These are phyloP conservation scores for Rissa tridactyla DNA, from an alignment of 2,113 vertebrate species.

Conservation along the genomic window DNA sequence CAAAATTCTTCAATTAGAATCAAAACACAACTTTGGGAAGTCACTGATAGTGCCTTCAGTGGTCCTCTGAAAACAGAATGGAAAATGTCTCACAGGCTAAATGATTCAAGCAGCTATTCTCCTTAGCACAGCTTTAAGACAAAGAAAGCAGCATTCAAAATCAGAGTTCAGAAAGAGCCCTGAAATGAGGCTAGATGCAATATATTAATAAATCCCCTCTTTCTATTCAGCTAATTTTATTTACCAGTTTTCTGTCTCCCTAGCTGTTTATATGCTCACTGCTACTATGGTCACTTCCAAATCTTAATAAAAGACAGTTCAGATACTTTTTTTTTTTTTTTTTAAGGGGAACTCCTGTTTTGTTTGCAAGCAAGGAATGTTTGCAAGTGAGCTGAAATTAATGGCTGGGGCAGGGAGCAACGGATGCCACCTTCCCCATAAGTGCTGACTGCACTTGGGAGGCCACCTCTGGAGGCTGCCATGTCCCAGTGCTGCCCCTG, in stretches of 20 bases:
- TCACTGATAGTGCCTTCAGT: neutral
- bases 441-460: neutral
- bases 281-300: neutral
- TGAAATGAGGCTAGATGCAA: neutral
- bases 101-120: neutral
- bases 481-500: neutral
- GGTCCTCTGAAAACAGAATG: neutral
- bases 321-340: neutral
- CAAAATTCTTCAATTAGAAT: neutral
- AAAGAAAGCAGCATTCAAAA: neutral
- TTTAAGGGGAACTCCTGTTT: neutral
- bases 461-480: neutral
- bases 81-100: neutral
- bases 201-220: neutral
- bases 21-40: neutral
- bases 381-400: neutral
- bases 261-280: neutral
- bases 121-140: neutral
- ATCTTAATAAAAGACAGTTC: neutral
- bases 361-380: neutral
- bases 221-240: neutral
- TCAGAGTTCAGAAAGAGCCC: neutral
- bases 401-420: neutral
- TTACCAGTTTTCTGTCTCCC: neutral
- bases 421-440: neutral